Evolutionary conservation across 2,113 vertebrate genomes (phyloP).

Genomic region (Telmatochromis sp.): DNA sequence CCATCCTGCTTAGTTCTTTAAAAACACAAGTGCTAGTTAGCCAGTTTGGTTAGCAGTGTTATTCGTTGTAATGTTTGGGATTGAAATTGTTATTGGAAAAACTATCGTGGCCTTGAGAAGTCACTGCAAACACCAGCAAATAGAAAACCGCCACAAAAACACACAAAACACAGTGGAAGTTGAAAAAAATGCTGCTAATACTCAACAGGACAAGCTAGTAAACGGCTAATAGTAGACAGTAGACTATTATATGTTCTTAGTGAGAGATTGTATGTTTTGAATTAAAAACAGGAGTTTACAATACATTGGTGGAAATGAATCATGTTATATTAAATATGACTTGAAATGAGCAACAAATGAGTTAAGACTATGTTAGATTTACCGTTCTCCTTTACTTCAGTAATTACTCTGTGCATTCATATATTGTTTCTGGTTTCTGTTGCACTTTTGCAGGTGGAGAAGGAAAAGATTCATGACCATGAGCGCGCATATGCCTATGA

Average conservation of each 20-base stretch:
- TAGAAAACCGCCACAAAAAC: not conserved
- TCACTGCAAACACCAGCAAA: not conserved
- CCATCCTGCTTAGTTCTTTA: not conserved
- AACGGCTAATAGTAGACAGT: not conserved
- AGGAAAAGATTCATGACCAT: slow-evolving; percentile 79
- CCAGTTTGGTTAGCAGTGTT: not conserved
- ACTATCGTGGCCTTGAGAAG: not conserved
- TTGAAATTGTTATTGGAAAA: not conserved
- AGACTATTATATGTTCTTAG: not conserved
- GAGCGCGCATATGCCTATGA: slow-evolving; percentile 77
- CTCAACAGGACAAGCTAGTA: not conserved
- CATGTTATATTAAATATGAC: not conserved
- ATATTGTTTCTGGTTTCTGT: not conserved
- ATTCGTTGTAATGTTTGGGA: not conserved
- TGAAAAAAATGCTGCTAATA: not conserved
- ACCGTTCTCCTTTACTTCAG: not conserved
- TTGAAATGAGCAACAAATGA: not conserved
- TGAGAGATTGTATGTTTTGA: not conserved
- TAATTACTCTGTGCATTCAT: not conserved
- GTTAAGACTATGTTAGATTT: not conserved
- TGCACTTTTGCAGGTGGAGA: slow-evolving; percentile 74
- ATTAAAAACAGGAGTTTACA: not conserved
- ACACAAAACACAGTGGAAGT: not conserved
- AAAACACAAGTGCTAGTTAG: not conserved
- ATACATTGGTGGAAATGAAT: not conserved